Percentiles rank a stretch among this genome's conserved stretches.
Conservation (phyloP, 1,140 invertebrate species). For the Conus ventricosus region DNA sequence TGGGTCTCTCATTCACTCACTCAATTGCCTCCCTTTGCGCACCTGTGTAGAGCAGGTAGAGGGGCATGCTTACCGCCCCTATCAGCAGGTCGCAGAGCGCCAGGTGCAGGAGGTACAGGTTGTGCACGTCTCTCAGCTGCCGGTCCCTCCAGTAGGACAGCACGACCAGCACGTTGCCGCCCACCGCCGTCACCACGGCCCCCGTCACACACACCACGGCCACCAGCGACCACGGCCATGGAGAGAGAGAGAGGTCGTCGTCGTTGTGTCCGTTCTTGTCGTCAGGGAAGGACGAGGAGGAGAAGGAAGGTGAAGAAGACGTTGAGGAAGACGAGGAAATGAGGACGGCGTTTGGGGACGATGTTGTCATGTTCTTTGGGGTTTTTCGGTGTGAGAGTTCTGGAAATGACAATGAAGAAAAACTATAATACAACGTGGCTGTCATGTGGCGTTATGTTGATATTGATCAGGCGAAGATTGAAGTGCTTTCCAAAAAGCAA, state of each 20-base stretch:
- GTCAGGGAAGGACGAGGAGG: background rate
- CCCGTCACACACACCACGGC: background rate
- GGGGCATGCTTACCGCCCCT: background rate
- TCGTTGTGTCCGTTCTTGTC: background rate
- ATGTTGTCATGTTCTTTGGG: background rate
- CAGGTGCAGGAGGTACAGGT: conserved; percentile 15
- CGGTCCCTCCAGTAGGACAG: conserved; percentile 59
- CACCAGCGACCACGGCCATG: background rate
- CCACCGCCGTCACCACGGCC: conserved; percentile 44
- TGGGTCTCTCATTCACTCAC: too few relatives aligned
- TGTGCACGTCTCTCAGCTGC: conserved; percentile 47
- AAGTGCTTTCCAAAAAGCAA: too few relatives aligned
- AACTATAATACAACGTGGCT: background rate
- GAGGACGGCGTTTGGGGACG: background rate
- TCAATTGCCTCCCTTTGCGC: too few relatives aligned
- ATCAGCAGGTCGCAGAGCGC: background rate
- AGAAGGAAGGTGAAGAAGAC: too few relatives aligned
- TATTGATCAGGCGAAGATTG: background rate
- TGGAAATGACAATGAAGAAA: background rate
- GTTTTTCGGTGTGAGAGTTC: background rate
- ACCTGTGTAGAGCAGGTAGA: background rate
- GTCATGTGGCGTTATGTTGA: background rate
- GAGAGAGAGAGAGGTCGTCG: background rate
- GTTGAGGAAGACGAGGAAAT: background rate
- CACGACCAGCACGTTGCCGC: conserved; percentile 62